A percentile compares a stretch with the other conserved stretches of the same genome.
Evolutionary conservation across 2,113 vertebrate species (phyloP).

Genomic region (Gymnogyps californianus): DNA sequence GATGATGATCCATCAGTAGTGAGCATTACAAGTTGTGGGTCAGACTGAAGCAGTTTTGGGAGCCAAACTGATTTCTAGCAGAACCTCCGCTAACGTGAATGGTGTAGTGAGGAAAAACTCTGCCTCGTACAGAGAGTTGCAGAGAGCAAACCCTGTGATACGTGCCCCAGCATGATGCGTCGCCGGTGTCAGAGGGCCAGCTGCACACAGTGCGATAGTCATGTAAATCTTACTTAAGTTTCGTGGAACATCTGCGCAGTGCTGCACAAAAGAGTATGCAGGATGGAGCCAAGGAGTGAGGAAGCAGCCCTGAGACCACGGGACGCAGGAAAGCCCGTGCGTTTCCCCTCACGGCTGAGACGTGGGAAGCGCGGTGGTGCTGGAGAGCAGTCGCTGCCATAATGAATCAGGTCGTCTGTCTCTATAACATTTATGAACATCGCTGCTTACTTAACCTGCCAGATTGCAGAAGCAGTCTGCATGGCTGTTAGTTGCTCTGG

Average conservation of each 20-base stretch:
- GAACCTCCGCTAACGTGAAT: not conserved
- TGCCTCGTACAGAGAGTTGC: not conserved
- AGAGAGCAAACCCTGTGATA: not conserved
- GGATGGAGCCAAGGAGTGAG: not conserved
- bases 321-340: not conserved
- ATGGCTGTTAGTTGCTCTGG: not conserved
- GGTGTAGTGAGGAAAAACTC: not conserved
- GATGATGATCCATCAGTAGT: not conserved
- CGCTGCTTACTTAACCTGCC: not conserved
- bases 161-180: rapidly evolving
- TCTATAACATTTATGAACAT: rapidly evolving
- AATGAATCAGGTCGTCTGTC: not conserved
- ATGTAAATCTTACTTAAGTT: not conserved
- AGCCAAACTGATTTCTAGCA: not conserved
- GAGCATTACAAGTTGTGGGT: not conserved
- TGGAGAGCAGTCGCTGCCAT: not conserved
- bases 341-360: rapidly evolving
- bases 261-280: not conserved
- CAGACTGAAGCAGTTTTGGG: not conserved
- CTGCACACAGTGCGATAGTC: not conserved
- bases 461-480: not conserved
- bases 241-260: not conserved
- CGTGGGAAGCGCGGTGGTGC: not conserved
- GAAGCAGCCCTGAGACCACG: not conserved
- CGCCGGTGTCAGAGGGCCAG: rapidly evolving